Conservation (phyloP, 1,140 invertebrate species). For the Coptotermes formosanus region DNA sequence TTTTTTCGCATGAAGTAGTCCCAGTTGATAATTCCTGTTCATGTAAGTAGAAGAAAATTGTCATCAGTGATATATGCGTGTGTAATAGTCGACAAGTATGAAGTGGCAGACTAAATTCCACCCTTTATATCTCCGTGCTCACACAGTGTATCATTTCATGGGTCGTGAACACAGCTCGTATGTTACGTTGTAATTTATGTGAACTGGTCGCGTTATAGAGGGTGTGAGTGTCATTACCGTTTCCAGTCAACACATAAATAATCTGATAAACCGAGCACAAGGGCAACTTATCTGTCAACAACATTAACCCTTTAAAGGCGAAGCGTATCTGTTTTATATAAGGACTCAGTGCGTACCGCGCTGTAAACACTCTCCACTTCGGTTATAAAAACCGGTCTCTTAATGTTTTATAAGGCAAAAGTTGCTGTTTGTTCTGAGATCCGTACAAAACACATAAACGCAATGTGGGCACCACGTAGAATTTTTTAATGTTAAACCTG, state of each 20-base stretch:
- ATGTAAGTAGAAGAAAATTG: neutral
- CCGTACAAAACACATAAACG: no score
- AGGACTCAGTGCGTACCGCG: no score
- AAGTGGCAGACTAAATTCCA: neutral
- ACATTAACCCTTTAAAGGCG: no score
- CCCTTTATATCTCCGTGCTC: neutral
- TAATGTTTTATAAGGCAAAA: no score
- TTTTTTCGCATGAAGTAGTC: neutral
- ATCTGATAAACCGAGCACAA: neutral
- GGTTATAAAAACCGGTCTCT: no score
- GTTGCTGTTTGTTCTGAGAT: no score
- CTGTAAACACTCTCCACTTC: no score
- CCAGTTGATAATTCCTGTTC: neutral
- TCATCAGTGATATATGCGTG: neutral
- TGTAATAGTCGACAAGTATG: neutral
- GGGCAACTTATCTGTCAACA: neutral
- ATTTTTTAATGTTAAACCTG: no score
- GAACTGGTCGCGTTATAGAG: neutral
- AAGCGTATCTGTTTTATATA: no score
- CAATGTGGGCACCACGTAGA: no score
- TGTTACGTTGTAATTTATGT: neutral
- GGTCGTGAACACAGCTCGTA: neutral
- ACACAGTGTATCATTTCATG: constrained; percentile 14
- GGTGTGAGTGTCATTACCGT: neutral
- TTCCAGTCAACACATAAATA: constrained; percentile 9